Evolutionary conservation across 2,113 vertebrate genomes (phyloP), one percentile per base, ranked within the genome.

Genomic region (Choloepus hoffmanni): DNA sequence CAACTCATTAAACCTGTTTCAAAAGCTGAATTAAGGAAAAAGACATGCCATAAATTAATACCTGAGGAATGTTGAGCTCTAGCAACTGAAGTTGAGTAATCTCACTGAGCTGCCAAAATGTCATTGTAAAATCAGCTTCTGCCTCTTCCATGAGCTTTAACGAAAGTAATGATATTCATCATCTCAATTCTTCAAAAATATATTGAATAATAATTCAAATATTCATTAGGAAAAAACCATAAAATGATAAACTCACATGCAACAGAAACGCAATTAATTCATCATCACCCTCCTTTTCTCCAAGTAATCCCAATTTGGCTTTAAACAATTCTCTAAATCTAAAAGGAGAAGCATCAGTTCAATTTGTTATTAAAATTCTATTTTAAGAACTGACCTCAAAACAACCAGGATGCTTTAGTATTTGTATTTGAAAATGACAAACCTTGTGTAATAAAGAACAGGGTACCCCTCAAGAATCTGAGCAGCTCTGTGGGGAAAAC

Each of bases 51-150:
- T 79, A 14, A 67, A 89, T 89, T 83, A 97, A 76, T 98, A 98
- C 98, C 98, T 99, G 85, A 90, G 98, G 94, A 97, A 99, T 97
- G 95, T 19, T 89, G 50, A 96, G 94, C 30, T 95, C 85, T 91
- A 97, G 95, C 94, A 99, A 97, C 73, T 98, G 97, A 76, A 96
- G 96, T 36, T 95, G 95, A 78, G 98, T 98, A 81, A 98, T 98
- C 97, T 99, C 98, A 95, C 99, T 98, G 84, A 99, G 98, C 85
- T 99, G 98, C 86, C 98, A 97, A 98, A 99, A 99, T 26, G 98
- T 98, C 99, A 98, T 98, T 83, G 98, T 99, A 97, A 99, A 99
- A 97, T 99, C 99, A 88, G 98, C 98, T 89, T 95, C 98, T 43
- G 98, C 98, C 78, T 99, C 98, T 98, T 98, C 98, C 98, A 98